Conservation (phyloP, 30 jellyfish, hydroid and myxozoan genomes). For the Chrysaora quinquecirrha region DNA sequence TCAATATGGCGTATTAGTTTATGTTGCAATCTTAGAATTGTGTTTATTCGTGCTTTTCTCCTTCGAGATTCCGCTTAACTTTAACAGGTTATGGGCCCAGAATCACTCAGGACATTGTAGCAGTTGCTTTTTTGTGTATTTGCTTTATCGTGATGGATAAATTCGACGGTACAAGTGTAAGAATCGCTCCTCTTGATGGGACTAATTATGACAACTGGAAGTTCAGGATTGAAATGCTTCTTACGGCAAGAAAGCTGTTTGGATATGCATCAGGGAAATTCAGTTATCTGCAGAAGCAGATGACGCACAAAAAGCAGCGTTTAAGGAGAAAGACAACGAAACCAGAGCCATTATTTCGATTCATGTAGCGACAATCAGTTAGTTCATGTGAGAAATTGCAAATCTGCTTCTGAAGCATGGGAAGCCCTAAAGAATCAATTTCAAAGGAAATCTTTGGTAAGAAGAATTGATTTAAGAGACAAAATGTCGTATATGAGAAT, state of each 20-base stretch:
- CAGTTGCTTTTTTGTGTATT: neutral
- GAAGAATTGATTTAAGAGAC: constrained; percentile 40
- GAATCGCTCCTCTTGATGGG: neutral
- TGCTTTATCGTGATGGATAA: constrained; percentile 17
- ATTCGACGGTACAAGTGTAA: constrained; percentile 20
- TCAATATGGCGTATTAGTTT: too few species aligned
- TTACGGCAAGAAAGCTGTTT: constrained; percentile 38
- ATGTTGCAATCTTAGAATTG: too few species aligned
- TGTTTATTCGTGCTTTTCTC: too few species aligned
- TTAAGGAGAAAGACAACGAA: constrained; percentile 34
- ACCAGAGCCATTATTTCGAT: constrained; percentile 44
- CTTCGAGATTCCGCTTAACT: too few species aligned
- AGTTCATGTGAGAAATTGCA: constrained; percentile 25
- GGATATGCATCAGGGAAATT: constrained; percentile 46
- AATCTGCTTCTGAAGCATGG: constrained; percentile 49
- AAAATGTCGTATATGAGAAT: constrained; percentile 25
- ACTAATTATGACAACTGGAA: neutral
- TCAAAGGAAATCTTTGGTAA: constrained; percentile 36
- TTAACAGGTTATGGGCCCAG: constrained; percentile 39
- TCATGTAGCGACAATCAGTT: constrained; percentile 54
- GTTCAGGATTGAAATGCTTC: constrained; percentile 36
- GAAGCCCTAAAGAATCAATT: constrained; percentile 2
- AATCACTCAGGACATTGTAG: neutral
- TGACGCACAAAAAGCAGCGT: constrained; percentile 7
- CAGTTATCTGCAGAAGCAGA: constrained; percentile 8